phyloP scores from a whole-genome alignment of 2,888 invertebrate species.

The Cryptocephalus primarius region DNA sequence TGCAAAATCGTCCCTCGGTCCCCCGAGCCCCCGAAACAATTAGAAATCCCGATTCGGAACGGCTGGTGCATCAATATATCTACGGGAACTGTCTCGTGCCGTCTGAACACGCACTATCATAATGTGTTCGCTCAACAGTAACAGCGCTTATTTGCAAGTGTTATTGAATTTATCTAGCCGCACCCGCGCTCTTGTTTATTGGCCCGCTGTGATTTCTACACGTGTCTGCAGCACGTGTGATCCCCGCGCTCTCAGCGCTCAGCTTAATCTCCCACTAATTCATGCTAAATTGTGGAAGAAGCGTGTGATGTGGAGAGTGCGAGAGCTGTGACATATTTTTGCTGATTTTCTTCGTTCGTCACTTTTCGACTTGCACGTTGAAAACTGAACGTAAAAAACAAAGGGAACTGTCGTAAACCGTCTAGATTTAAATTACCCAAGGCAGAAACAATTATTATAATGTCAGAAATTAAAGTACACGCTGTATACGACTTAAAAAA shows the following conservation, averaged over 20 bases:
- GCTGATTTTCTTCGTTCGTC: too few species aligned
- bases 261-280: background rate
- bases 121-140: background rate
- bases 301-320: background rate
- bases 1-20: too few species aligned
- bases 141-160: constrained; percentile 40
- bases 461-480: too few species aligned
- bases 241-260: constrained; percentile 4
- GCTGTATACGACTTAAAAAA: too few species aligned
- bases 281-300: background rate
- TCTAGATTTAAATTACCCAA: too few species aligned
- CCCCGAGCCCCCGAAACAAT: too few species aligned
- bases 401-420: too few species aligned
- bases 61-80: background rate
- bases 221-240: constrained; percentile 34
- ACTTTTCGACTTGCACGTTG: too few species aligned
- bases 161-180: constrained; percentile 41
- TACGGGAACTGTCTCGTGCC: background rate
- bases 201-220: constrained; percentile 36
- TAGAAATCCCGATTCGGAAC: background rate
- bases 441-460: too few species aligned
- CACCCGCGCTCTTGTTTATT: constrained; percentile 37
- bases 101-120: background rate
- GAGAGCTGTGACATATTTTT: too few species aligned
- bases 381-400: too few species aligned